phyloP scores from a whole-genome alignment of 2,113 vertebrate species.

The Hypanus sabinus region DNA sequence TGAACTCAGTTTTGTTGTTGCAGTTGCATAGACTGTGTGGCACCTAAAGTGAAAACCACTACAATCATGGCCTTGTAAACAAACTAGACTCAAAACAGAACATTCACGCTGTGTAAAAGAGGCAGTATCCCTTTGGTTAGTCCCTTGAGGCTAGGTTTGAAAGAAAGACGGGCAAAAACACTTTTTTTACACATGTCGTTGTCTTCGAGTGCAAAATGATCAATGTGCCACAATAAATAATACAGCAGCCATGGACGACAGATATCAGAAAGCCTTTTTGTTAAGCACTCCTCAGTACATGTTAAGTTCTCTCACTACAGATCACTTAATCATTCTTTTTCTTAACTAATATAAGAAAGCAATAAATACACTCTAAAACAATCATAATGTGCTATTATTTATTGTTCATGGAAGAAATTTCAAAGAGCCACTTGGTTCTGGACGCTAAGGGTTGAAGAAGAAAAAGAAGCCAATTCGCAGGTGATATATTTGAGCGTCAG shows the following conservation, averaged over 20 bases:
- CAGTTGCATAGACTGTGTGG: conserved; percentile 27
- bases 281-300: neutral
- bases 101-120: neutral
- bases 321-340: neutral
- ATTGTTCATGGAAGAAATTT: neutral
- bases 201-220: conserved; percentile 25
- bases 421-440: conserved; percentile 65
- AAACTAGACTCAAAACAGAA: conserved; percentile 34
- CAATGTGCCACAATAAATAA: conserved; percentile 6
- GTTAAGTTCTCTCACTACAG: neutral
- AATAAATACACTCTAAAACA: neutral
- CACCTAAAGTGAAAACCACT: conserved; percentile 31
- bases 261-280: neutral
- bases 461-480: conserved; percentile 69
- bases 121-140: neutral
- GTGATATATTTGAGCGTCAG: conserved; percentile 92
- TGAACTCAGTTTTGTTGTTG: neutral
- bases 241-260: neutral
- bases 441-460: conserved; percentile 71
- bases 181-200: neutral
- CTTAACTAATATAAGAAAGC: neutral
- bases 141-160: neutral
- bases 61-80: conserved; percentile 36
- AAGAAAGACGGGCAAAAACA: conserved; percentile 9
- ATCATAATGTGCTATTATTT: neutral